Base-by-base conservation (phyloP, 2,113 vertebrate species). In the Vombatus ursinus region DNA sequence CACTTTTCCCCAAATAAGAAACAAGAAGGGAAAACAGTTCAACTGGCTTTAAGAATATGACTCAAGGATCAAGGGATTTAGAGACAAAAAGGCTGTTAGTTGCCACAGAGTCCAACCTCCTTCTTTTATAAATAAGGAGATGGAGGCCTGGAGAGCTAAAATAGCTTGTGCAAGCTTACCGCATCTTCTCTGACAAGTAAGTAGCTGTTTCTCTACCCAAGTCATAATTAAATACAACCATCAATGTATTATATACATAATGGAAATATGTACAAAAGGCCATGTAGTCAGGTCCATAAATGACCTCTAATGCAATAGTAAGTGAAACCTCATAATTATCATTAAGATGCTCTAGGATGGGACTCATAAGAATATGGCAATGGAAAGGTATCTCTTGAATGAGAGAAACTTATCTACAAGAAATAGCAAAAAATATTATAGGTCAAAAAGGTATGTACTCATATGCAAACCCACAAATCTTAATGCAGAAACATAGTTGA, bases 41-140 rank as follows among this genome's bases (percentile, higher is more conserved):
- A 89, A 92, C 3, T 89, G 89, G 12, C 48, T 93, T 92, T 96
- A 91, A 94, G 3, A 84, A 91, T 91, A 90, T 94, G 90, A 89
- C 31, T 68, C n/a, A 2, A 90, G n/a, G 89, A 31, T 49, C 9
- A 47, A 49, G 47, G 6, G 16, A 24, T 26, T 49, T 50, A 49
- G 26, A n/a, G 37, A 11, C 14, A 77, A 77, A 77, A 77, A n/a
- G 14, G 11, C 37, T 77, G 61, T 84, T 84, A 84, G 68, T 57
- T 57, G 25, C 26, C 31, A 3, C 28, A 31, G 37, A 68, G 28
- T 84, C n/a, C n/a, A 84, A 23, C 7, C 19, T n/a, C 68, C n/a
- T 84, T 22, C 44, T 77, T 44, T 44, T 77, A 77, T 44, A 84
- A n/a, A 44, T 44, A 6, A 84, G n/a, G 68, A 44, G n/a, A 23